Base-by-base conservation (phyloP, 2,797 vertebrate species). In the Chloroceryle inda region DNA sequence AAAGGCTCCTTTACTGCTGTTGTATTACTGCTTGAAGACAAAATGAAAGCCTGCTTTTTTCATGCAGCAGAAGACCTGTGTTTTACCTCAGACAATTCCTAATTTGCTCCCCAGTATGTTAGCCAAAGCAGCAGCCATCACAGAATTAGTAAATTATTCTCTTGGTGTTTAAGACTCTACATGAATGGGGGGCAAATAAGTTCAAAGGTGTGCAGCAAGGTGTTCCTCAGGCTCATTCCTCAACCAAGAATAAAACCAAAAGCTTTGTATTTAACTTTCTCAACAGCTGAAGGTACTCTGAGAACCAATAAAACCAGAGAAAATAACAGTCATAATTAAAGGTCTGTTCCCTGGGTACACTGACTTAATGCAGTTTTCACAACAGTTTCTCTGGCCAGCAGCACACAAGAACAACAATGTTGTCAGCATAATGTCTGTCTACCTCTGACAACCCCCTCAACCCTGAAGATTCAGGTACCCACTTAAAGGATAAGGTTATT, bases 371-470 rank as follows among this genome's bases (percentile, higher is more conserved):
- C 9, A 31, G 13, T 17, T 29, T 9, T 37, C n/a, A 62, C 53
- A 71, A 80, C 6, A 49, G 11, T 68, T 75, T 68, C 19, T 72
- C 22, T 64, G 5, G 40, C 40, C 31, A 72, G 23, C 17, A 85
- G 23, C 17, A 35, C 29, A 29, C 31, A 73, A 59, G 23, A 72
- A 44, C 3, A 73, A 26, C 13, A 10, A 18, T 2, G 2, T 19
- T 10, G 37, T 61, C 35, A 59, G 16, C 10, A 45, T 38, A 9
- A 7, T 2, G 55, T 38, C 37, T 61, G 37, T 4, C 14, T 5
- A 35, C 2, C 1, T 3, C 35, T 52, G 37, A 29, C 3, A 40
- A 23, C 7, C 13, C 8, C 10, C 10, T 6, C 1, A 5, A 10
- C 3, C 3, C n/a, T 14, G 11, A 58, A 81, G 21, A 55, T 19